These are phyloP conservation scores for Protonibea diacanthus DNA, from an alignment of 2,797 vertebrate genomes.

Conservation along the genomic window DNA sequence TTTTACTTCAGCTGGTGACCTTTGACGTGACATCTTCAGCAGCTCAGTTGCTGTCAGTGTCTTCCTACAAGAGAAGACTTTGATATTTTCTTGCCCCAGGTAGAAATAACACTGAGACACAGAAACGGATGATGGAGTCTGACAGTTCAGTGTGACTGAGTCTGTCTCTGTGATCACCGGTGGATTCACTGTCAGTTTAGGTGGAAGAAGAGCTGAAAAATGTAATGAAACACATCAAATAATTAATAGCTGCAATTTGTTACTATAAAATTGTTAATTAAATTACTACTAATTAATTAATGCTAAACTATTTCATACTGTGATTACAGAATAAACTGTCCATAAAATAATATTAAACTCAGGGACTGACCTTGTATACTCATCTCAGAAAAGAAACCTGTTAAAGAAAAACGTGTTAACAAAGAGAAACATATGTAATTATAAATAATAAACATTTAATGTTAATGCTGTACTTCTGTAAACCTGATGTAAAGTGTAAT, in stretches of 20 bases:
- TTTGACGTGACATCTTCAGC: no score
- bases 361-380: no score
- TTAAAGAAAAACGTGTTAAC: not conserved
- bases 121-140: not conserved
- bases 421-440: no score
- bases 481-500: no score
- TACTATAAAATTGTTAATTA: not conserved
- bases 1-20: not conserved
- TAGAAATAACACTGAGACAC: not conserved
- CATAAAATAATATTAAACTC: not conserved
- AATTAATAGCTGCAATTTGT: not conserved
- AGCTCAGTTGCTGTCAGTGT: no score
- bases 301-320: not conserved
- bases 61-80: no score
- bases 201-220: not conserved
- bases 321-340: not conserved
- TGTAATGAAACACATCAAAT: not conserved
- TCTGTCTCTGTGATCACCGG: not conserved
- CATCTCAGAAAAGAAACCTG: no score
- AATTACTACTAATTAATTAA: no score
- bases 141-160: not conserved
- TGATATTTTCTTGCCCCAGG: fast-evolving
- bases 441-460: not conserved
- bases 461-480: not conserved
- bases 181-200: not conserved